phyloP scores from a whole-genome alignment of 2,797 vertebrate species.

The Acanthiza pusilla region DNA sequence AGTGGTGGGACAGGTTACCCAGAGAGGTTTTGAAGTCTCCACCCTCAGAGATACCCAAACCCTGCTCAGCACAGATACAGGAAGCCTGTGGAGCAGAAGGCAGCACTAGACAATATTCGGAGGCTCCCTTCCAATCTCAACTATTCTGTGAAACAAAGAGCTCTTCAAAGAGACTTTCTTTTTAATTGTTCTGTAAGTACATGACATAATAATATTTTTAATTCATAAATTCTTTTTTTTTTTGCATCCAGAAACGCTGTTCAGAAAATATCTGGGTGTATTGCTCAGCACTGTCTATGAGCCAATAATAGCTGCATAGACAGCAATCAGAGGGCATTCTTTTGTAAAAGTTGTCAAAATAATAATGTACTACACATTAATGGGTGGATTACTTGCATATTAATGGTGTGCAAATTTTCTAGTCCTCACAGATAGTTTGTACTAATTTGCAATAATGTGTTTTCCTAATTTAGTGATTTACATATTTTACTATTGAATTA shows the following conservation, averaged over 20 bases:
- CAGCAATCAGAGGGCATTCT: background rate
- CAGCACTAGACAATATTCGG: background rate
- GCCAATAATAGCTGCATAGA: background rate
- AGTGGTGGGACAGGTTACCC: background rate
- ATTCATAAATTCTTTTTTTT: background rate
- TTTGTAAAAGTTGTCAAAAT: conserved; percentile 16
- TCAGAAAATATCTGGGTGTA: background rate
- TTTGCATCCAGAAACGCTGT: background rate
- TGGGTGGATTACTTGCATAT: background rate
- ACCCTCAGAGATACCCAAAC: background rate
- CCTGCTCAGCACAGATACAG: background rate
- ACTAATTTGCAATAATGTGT: conserved; percentile 5
- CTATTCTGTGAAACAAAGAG: background rate
- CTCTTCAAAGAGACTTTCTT: background rate
- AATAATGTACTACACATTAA: background rate
- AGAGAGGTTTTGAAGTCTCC: background rate
- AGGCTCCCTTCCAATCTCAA: background rate
- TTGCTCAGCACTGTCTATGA: background rate
- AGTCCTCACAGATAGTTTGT: background rate
- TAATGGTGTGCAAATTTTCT: background rate
- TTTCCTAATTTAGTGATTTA: conserved; percentile 33
- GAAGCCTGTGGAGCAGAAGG: background rate
- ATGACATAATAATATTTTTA: background rate
- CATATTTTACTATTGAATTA: conserved; percentile 18
- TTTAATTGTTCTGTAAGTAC: background rate